These are phyloP conservation scores for Ostrea denselamellosa DNA, from an alignment of 1,140 invertebrate genomes.

Conservation along the genomic window DNA sequence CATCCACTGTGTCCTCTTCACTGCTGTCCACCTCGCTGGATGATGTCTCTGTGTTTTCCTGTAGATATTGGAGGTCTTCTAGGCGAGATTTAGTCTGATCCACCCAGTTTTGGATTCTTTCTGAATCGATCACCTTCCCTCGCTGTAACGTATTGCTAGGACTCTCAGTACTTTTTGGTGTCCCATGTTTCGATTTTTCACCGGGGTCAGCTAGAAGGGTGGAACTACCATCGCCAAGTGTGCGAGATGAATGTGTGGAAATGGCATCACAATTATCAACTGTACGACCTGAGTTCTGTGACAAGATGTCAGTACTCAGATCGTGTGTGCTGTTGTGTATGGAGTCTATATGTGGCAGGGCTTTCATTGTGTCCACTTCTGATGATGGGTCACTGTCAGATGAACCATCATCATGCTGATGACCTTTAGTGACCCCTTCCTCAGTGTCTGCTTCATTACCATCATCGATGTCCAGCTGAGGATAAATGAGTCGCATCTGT, in stretches of 20 bases:
- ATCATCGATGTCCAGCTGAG: constrained; percentile 48
- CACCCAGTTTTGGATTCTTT: constrained; percentile 62
- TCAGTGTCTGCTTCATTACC: constrained; percentile 74
- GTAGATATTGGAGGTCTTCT: constrained; percentile 47
- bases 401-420: constrained; percentile 43
- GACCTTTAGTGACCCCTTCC: constrained; percentile 56
- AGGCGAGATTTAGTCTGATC: constrained; percentile 55
- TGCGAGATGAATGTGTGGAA: constrained; percentile 72
- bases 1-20: constrained; percentile 48
- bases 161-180: constrained; percentile 55
- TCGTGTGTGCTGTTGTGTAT: constrained; percentile 71
- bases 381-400: constrained; percentile 47
- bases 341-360: constrained; percentile 74
- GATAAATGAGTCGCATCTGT: constrained; percentile 46
- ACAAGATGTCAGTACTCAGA: constrained; percentile 71
- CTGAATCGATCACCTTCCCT: constrained; percentile 61
- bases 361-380: constrained; percentile 49
- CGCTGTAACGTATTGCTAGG: constrained; percentile 52
- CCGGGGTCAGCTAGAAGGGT: constrained; percentile 52
- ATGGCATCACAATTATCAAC: constrained; percentile 69
- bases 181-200: constrained; percentile 49
- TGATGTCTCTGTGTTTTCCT: constrained; percentile 48
- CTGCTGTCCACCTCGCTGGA: constrained; percentile 41
- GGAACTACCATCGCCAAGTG: constrained; percentile 66
- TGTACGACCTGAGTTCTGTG: constrained; percentile 73